Conservation (phyloP, 2,888 invertebrate species). For the Crioceris asparagi region DNA sequence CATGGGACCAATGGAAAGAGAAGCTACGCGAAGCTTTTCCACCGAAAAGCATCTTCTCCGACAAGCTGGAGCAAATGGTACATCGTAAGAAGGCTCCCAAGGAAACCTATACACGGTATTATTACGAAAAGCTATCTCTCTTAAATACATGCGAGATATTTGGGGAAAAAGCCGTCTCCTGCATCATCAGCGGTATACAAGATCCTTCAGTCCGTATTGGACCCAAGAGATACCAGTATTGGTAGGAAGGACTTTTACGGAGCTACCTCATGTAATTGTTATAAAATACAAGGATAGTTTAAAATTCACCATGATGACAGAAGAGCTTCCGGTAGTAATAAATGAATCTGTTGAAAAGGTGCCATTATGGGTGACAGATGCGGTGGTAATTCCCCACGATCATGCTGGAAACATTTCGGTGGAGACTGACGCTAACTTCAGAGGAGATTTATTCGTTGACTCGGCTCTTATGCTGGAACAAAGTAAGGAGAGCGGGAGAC, state of each 20-base stretch:
- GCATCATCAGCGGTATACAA: constrained; percentile 15
- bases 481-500: too few species aligned
- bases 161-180: constrained; percentile 16
- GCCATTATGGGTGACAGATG: too few species aligned
- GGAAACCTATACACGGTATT: constrained; percentile 16
- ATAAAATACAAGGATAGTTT: constrained; percentile 13
- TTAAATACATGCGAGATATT: constrained; percentile 16
- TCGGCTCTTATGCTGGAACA: too few species aligned
- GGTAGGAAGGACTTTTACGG: constrained; percentile 14
- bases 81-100: constrained; percentile 12
- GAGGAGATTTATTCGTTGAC: too few species aligned
- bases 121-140: constrained; percentile 16
- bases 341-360: too few species aligned
- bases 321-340: too few species aligned
- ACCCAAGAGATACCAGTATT: constrained; percentile 16
- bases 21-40: constrained; percentile 14
- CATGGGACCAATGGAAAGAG: constrained; percentile 18
- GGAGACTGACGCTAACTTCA: too few species aligned
- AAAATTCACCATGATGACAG: too few species aligned
- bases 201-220: constrained; percentile 13
- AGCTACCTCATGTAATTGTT: constrained; percentile 9
- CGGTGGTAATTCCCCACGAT: too few species aligned
- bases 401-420: too few species aligned
- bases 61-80: constrained; percentile 14
- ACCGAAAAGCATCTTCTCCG: constrained; percentile 11